Conservation (phyloP, 1,140 invertebrate species). For the Cryptotermes secundus region DNA sequence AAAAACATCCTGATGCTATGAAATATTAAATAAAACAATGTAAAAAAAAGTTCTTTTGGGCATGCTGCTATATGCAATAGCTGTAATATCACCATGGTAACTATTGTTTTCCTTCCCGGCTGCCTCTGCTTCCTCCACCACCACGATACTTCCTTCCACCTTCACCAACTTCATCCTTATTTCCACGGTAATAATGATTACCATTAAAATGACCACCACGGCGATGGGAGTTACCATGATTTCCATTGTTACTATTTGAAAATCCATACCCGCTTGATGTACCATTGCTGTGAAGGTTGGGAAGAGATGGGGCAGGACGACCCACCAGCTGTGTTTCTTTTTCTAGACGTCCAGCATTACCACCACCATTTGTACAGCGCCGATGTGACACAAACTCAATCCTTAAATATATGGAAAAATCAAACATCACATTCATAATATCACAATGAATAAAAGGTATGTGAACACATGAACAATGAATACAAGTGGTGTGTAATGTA, state of each 20-base stretch:
- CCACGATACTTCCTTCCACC: slow-evolving; percentile 27
- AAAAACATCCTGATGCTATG: background rate
- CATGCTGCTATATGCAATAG: background rate
- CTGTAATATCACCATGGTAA: background rate
- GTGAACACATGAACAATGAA: too few species aligned
- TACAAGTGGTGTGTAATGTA: too few species aligned
- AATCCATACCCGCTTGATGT: slow-evolving; percentile 23
- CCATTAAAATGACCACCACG: slow-evolving; percentile 30
- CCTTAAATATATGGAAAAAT: slow-evolving; percentile 2
- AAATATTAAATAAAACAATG: background rate
- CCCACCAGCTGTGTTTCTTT: slow-evolving; percentile 33
- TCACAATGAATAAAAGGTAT: too few species aligned
- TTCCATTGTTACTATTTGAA: slow-evolving; percentile 10
- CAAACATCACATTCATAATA: background rate
- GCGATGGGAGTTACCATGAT: slow-evolving; percentile 21
- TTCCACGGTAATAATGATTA: slow-evolving; percentile 32
- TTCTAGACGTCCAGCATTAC: slow-evolving; percentile 19
- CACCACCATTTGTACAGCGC: slow-evolving; percentile 24
- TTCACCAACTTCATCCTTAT: slow-evolving; percentile 26
- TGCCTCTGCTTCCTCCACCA: slow-evolving; percentile 30
- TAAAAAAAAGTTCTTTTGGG: slow-evolving; percentile 7
- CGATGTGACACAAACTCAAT: slow-evolving; percentile 33
- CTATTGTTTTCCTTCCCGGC: slow-evolving; percentile 20
- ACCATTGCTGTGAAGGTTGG: slow-evolving; percentile 31
- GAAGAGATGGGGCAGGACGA: slow-evolving; percentile 29